A percentile compares a stretch with the other conserved stretches of the same genome.
Evolutionary conservation across 2,888 invertebrate genomes (phyloP).

Genomic region (Acrocera orbiculus): DNA sequence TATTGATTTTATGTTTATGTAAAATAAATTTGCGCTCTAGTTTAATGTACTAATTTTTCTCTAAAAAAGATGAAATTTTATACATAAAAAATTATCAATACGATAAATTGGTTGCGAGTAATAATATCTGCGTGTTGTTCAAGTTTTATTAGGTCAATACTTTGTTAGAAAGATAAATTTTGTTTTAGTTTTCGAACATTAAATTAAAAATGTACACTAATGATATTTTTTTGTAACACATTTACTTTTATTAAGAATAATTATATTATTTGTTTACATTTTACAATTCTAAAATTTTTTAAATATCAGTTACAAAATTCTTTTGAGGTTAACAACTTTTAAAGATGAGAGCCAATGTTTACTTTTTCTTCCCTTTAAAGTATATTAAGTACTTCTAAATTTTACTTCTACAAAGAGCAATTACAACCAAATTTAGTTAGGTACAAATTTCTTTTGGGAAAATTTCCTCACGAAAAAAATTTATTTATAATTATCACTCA

Average conservation of each 20-base stretch:
- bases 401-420: too few species aligned
- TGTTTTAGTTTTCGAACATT: background rate
- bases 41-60: background rate
- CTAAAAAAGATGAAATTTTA: background rate
- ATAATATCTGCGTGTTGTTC: slow-evolving; percentile 33
- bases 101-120: slow-evolving; percentile 29
- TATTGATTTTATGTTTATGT: background rate
- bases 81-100: slow-evolving; percentile 6
- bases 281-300: too few species aligned
- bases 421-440: too few species aligned
- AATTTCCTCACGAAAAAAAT: too few species aligned
- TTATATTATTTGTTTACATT: background rate
- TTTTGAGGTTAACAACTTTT: too few species aligned
- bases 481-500: too few species aligned
- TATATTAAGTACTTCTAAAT: too few species aligned
- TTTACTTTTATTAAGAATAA: background rate
- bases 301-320: background rate
- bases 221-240: too few species aligned
- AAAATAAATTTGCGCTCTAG: background rate
- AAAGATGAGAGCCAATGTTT: too few species aligned
- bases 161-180: slow-evolving; percentile 6
- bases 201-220: too few species aligned
- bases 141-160: slow-evolving; percentile 16
- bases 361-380: too few species aligned
- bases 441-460: too few species aligned